Evolutionary conservation across 2,113 vertebrate species (phyloP).

Genomic region (Cinclus mexicanus): DNA sequence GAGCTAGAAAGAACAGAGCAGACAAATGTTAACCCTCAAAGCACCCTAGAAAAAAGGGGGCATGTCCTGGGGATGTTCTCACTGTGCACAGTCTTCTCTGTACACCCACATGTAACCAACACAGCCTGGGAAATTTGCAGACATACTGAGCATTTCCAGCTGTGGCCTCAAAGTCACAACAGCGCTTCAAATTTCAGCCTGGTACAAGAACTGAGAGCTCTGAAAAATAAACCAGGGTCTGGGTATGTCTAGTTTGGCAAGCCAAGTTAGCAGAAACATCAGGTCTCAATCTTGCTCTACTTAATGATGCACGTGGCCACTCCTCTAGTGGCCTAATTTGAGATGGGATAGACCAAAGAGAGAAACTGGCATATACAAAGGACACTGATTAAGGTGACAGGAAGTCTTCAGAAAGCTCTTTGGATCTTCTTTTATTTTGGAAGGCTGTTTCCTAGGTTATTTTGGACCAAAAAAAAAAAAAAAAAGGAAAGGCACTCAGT

Average conservation of each 20-base stretch:
- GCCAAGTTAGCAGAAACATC: neutral
- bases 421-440: neutral
- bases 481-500: neutral
- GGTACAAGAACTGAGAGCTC: neutral
- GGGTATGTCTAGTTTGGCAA: neutral
- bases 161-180: neutral
- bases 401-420: neutral
- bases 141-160: neutral
- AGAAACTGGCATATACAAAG: neutral
- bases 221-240: neutral
- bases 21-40: neutral
- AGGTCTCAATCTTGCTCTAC: neutral
- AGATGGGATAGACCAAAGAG: neutral
- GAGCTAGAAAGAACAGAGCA: neutral
- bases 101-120: neutral
- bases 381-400: neutral
- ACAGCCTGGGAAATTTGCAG: neutral
- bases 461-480: neutral
- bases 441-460: neutral
- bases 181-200: rapidly evolving
- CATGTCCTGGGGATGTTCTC: neutral
- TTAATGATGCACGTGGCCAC: neutral
- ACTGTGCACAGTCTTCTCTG: neutral
- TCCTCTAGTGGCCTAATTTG: neutral
- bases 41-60: neutral